These are phyloP conservation scores for Catharus minimus DNA, from an alignment of 2,113 vertebrate species.

Conservation along the genomic window DNA sequence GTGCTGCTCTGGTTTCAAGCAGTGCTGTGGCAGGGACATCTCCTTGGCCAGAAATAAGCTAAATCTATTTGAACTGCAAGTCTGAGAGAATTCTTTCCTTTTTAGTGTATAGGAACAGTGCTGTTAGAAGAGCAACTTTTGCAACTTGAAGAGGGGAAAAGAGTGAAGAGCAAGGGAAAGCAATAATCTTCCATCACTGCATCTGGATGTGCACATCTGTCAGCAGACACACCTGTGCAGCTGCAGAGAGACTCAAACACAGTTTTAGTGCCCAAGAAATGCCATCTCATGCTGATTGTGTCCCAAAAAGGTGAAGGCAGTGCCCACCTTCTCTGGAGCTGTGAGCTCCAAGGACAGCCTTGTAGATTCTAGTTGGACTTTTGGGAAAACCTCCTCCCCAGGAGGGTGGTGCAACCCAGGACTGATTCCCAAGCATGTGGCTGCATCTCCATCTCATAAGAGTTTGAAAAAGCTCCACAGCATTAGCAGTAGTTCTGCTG, in stretches of 20 bases:
- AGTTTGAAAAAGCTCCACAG: background rate
- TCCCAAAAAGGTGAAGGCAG: rapidly evolving
- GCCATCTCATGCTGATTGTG: background rate
- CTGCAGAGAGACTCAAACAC: background rate
- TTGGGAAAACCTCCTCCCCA: background rate
- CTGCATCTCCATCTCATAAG: background rate
- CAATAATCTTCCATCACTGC: background rate
- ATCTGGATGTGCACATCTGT: background rate
- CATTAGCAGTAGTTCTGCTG: background rate
- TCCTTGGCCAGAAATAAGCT: background rate
- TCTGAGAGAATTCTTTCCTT: background rate
- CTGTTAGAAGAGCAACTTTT: background rate
- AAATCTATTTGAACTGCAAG: background rate
- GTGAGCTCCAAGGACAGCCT: background rate
- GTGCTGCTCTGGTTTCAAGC: background rate
- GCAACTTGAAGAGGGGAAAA: background rate
- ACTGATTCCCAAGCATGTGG: background rate
- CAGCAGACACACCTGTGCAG: background rate
- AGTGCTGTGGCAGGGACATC: background rate
- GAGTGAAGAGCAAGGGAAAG: background rate
- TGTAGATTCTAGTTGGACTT: background rate
- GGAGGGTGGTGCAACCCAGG: background rate
- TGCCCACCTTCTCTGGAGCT: background rate
- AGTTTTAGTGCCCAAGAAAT: background rate
- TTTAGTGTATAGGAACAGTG: background rate